Evolutionary conservation across 1,140 invertebrate species (phyloP), one percentile per base, ranked within the genome.

Genomic region (Rhagoletis zephyria): DNA sequence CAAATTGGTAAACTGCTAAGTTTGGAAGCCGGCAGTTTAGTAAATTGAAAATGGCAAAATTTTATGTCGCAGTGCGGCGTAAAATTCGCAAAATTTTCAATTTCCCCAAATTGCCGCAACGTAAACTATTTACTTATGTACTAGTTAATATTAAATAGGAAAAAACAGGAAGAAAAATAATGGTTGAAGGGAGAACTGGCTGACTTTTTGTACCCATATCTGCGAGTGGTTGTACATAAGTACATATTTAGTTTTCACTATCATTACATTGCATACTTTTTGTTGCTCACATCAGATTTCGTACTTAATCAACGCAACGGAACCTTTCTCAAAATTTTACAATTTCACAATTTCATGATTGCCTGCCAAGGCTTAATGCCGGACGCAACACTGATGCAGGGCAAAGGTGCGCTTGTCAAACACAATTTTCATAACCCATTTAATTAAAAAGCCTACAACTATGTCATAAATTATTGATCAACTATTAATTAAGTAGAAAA

Each of bases 391-490:
- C 16, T 14, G 61, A 56, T 63, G 61, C 10, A 1, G 16, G 16
- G 10, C 12, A 63, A 4, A 67, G 64, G 64, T 4, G 10, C 45
- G 48, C 9, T 56, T 56, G 74, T 81, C 74, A 81, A 81, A 81
- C 74, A 48, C 74, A 81, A 81, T 51, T 81, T 81, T 56, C 74
- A 59, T 81, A 81, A 81, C 48, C 48, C 6, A 45, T 56, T 81
- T 81, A 56, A 81, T 81, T 81, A 56, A 81, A 81, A 81, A 81
- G 45, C 74, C 48, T 30, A 81, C 56, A 81, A 81, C 74, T 81
- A 81, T 51, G 74, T n/a, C n/a, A n/a, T 81, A 81, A 81, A 81
- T 81, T 81, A 81, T 81, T 81, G 74, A 81, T 56, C 74, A 81
- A 81, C 48, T 81, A 81, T 81, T 81, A 81, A 81, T 81, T 81